Base-by-base conservation (phyloP, 2,113 vertebrate genomes). In the Nannospalax galili region DNA sequence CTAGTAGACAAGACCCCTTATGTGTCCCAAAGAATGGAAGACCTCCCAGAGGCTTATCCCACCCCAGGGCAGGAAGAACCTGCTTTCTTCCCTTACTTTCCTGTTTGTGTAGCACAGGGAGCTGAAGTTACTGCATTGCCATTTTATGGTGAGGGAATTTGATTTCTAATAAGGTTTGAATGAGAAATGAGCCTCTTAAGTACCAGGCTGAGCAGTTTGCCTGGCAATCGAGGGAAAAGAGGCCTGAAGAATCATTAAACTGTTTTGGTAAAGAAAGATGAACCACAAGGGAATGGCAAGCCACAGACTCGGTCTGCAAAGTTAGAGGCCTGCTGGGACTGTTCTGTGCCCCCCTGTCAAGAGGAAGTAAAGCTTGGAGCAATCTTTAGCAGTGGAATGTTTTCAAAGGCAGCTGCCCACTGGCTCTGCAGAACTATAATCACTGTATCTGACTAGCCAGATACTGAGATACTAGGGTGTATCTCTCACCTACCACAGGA, bases 161-260 rank as follows among this genome's bases (percentile, higher is more conserved):
- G 80, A 92, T 96, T 93, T 95, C 75, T 94, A 96, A 88, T 93
- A 79, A 95, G 42, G 67, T 74, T 80, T 75, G 67, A 42, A 28
- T 79, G 78, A 84, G 77, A 92, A 94, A 84, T 88, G 77, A 93
- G 84, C 42, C 88, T 67, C 60, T 62, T 90, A 92, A 95, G 85
- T 72, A 70, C 42, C 75, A 67, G 67, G 20, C 77, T 58, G 75
- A 96, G 93, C 52, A 40, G 24, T 30, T 93, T 9, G 32, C 45
- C 74, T 90, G 65, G 28, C 86, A 67, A 88, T 20, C 1, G 1
- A 95, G 92, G 67, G 86, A 60, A 74, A 95, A 81, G 30, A 48
- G 87, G 45, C 35, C 56, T 84, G 17, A 89, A 86, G 92, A 82
- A 56, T 81, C 60, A 79, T 88, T 95, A 88, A 85, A 77, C 40